Conservation (phyloP, 2,888 invertebrate species). For the Leptinotarsa rubiginosa region DNA sequence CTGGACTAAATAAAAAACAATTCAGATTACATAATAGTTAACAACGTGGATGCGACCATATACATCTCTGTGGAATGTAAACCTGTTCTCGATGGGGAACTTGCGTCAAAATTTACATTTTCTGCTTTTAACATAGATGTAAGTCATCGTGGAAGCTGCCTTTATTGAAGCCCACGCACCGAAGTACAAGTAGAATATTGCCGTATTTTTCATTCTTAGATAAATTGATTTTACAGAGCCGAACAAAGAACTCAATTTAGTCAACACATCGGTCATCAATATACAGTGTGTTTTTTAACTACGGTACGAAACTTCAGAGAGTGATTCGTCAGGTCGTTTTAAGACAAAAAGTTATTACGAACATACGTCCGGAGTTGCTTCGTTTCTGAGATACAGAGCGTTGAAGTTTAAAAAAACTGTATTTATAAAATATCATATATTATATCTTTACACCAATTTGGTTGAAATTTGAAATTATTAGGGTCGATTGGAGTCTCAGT, state of each 20-base stretch:
- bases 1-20: constrained; percentile 26
- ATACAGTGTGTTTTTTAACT: neutral
- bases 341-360: too few species aligned
- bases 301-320: neutral
- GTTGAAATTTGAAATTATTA: too few species aligned
- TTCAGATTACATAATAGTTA: constrained; percentile 32
- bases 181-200: neutral
- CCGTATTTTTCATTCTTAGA: neutral
- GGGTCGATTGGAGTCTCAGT: too few species aligned
- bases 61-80: constrained; percentile 27
- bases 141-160: constrained; percentile 35
- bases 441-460: too few species aligned
- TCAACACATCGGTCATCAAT: neutral
- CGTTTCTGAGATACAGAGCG: too few species aligned
- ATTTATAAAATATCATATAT: too few species aligned
- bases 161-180: constrained; percentile 32
- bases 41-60: constrained; percentile 17
- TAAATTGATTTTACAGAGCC: neutral
- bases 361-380: too few species aligned
- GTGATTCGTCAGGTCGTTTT: too few species aligned
- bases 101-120: constrained; percentile 35
- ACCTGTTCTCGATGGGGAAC: constrained; percentile 26
- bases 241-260: neutral
- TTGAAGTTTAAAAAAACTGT: too few species aligned
- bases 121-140: constrained; percentile 34